Percentiles rank a stretch among this genome's conserved stretches.
These are phyloP conservation scores for Netta rufina DNA, from an alignment of 2,797 vertebrate species.

Conservation along the genomic window DNA sequence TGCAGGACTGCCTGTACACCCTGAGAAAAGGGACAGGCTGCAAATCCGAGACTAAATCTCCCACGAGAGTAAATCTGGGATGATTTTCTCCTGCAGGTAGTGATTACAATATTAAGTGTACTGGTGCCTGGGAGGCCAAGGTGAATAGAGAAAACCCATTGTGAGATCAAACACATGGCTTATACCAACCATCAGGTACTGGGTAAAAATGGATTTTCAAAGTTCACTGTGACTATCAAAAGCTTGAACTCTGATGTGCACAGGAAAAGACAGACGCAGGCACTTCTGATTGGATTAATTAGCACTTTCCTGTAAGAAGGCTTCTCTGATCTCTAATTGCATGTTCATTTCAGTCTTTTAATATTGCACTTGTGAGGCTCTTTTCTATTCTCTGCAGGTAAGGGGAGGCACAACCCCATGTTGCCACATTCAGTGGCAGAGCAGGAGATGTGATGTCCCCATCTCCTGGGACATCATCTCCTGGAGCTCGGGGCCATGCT, in stretches of 20 bases:
- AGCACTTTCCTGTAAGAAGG: slow-evolving; percentile 43
- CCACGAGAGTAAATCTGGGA: background rate
- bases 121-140: background rate
- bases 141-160: background rate
- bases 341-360: slow-evolving; percentile 29
- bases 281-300: slow-evolving; percentile 48
- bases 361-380: background rate
- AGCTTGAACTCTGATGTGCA: slow-evolving; percentile 13
- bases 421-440: background rate
- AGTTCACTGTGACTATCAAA: slow-evolving; percentile 22
- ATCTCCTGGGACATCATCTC: background rate
- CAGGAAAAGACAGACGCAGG: background rate
- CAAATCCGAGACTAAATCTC: background rate
- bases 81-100: background rate
- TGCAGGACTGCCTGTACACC: background rate
- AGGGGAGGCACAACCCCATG: background rate
- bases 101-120: background rate
- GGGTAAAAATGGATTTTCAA: slow-evolving; percentile 34
- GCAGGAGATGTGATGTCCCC: background rate
- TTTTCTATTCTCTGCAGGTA: slow-evolving; percentile 15
- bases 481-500: background rate
- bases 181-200: background rate
- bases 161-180: background rate
- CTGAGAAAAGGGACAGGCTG: background rate
- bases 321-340: slow-evolving; percentile 63